These are phyloP conservation scores for Uloborus diversus DNA, from an alignment of 1,140 invertebrate species.

Conservation along the genomic window DNA sequence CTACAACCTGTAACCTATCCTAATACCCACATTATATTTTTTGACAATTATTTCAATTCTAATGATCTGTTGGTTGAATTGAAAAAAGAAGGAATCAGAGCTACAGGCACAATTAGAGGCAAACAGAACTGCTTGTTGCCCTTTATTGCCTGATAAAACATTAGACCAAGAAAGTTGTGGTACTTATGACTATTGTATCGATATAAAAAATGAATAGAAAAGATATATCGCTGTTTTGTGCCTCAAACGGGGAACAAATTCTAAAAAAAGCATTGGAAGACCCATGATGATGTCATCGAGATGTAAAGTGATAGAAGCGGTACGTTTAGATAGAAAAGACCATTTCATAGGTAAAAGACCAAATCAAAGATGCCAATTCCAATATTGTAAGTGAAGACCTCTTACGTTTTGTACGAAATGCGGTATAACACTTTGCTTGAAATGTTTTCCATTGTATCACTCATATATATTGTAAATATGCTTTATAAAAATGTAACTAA, in stretches of 20 bases:
- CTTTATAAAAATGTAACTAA: neutral
- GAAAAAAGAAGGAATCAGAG: no score
- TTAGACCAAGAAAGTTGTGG: neutral
- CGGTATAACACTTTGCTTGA: neutral
- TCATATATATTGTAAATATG: neutral
- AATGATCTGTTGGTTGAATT: no score
- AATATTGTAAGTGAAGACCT: neutral
- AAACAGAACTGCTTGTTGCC: no score
- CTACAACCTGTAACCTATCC: no score
- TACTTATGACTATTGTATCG: neutral
- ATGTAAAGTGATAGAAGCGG: neutral
- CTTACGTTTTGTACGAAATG: neutral
- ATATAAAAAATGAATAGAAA: neutral
- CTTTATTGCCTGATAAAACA: neutral
- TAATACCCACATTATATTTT: neutral
- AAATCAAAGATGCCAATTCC: neutral
- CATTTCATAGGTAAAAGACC: neutral
- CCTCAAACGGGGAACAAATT: conserved; percentile 8
- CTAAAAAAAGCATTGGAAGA: neutral
- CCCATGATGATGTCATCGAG: neutral
- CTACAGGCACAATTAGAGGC: no score
- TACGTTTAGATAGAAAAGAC: neutral
- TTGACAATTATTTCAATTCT: neutral
- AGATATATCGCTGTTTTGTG: neutral
- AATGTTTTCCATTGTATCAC: neutral